Evolutionary conservation across 2,113 vertebrate species (phyloP).

Genomic region (Platichthys stellatus): DNA sequence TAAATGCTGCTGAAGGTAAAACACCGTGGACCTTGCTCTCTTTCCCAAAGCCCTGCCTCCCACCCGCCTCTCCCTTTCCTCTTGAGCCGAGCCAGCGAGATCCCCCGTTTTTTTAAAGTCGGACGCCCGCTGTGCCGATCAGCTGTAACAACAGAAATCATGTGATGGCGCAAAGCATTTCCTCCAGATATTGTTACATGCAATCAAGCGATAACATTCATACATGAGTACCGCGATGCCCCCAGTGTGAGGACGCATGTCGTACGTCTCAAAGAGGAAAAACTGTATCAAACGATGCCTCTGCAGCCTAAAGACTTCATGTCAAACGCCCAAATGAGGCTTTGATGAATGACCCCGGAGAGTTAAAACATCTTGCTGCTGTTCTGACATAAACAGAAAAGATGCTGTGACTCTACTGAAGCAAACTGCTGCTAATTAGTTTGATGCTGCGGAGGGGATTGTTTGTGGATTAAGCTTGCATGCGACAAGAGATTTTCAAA

Average conservation of each 20-base stretch:
- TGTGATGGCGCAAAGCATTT: conserved; percentile 4
- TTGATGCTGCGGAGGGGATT: conserved; percentile 4
- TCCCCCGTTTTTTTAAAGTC: conserved; percentile 14
- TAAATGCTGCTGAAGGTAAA: conserved; percentile 63
- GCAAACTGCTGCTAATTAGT: conserved; percentile 35
- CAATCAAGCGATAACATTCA: conserved; percentile 34
- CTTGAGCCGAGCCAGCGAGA: conserved; percentile 11
- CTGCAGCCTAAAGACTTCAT: conserved; percentile 39
- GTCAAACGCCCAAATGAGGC: conserved; percentile 17
- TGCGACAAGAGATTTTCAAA: conserved; percentile 40
- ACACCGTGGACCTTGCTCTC: conserved; percentile 15
- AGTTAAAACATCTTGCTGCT: conserved; percentile 27
- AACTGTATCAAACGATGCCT: conserved; percentile 26
- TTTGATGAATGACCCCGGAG: conserved; percentile 38
- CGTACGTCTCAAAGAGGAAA: conserved; percentile 6
- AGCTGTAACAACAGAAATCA: conserved; percentile 39
- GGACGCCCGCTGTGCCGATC: conserved; percentile 16
- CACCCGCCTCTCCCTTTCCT: conserved; percentile 7
- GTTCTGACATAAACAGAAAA: conserved; percentile 32
- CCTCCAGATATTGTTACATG: conserved; percentile 31
- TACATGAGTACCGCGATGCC: background rate
- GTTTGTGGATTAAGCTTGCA: conserved; percentile 29
- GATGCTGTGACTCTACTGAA: conserved; percentile 24
- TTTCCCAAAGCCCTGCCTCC: conserved; percentile 30
- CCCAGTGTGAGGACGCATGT: background rate